Evolutionary conservation across 2,113 vertebrate genomes (phyloP), one percentile per base, ranked within the genome.

Genomic region (Halcyon malimbica): DNA sequence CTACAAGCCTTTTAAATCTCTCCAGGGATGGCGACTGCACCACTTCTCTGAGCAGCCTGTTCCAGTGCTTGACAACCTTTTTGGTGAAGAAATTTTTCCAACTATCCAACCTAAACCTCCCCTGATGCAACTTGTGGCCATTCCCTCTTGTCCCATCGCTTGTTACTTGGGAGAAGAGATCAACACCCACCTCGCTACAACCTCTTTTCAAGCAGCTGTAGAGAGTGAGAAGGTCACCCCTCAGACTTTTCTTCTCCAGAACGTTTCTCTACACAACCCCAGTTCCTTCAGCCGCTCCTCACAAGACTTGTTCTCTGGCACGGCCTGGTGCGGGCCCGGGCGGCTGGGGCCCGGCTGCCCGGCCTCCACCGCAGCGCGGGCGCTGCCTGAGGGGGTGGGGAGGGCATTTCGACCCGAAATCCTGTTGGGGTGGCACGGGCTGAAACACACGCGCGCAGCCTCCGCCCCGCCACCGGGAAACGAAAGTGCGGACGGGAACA

Each of bases 391-490:
- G 16, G 11, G 11, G 24, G 18, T 3, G 31, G 4, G 33, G 16
- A 37, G 8, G 7, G 14, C n/a, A 10, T 21, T 15, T 46, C 14
- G 11, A 21, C 17, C 62, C 46, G 48, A 15, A 59, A 8, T 10
- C 11, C 39, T 5, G 26, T 1, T 0, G 1, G 29, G 41, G 13
- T 3, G 31, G 63, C 44, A 31, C 16, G 37, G 26, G 33, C 18
- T 25, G 51, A 26, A 37, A 16, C 70, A 18, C 24, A 29, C 10
- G 17, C 35, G 3, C 4, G 29, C 2, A 12, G 3, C 3, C 17
- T 25, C 1, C 8, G 25, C 4, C 21, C 63, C 1, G 12, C 35
- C 53, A 10, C 17, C 33, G 23, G 8, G 17, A 62, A 4, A 11
- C 64, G 87, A 93, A 94, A 90, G 33, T 50, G 85, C 90, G 2